Evolutionary conservation across 2,113 vertebrate species (phyloP), one percentile per base, ranked within the genome.

Genomic region (Rhynchomys soricoides): DNA sequence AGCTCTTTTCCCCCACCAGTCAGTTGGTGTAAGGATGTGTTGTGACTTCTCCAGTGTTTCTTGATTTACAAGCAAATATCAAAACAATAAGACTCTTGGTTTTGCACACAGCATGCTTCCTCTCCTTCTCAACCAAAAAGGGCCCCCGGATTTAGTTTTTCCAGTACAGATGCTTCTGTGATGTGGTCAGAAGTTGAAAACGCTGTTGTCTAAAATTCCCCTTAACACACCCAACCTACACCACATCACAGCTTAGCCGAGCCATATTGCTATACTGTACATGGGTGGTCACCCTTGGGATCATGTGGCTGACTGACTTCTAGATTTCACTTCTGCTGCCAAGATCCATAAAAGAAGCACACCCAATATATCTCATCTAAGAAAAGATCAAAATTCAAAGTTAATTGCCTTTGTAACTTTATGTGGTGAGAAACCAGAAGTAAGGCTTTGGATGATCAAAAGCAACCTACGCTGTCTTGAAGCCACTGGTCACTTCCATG

Each of bases 51-150:
- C 22, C 12, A 70, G 66, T 9, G 22, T 94, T 92, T 34, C 71
- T 86, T 95, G 79, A 45, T 88, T 95, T 40, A 73, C n/a, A 79
- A 48, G 7, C 10, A 43, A 82, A 59, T 34, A 77, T 52, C 95
- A 92, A 86, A 73, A 81, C 29, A 75, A 57, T 0, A 22, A 92
- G 62, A 83, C 89, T 31, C n/a, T n/a, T 43, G 59, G 15, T 26
- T 52, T 64, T 55, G 26, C 13, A n/a, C 17, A 57, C 21, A 62
- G 7, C 40, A 5, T 13, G 1, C 22, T 45, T 55, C 7, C 3
- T 93, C 11, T 92, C 10, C 66, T 62, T 48, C 70, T 15, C 6
- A 82, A 40, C 59, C 45, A 45, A 3, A 9, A 40, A 24, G 59
- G 82, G 43, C 13, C 37, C 48, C 2, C 17, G 2, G 34, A 70